Conservation (phyloP, 2,113 vertebrate genomes). For the Vanacampus margaritifer region DNA sequence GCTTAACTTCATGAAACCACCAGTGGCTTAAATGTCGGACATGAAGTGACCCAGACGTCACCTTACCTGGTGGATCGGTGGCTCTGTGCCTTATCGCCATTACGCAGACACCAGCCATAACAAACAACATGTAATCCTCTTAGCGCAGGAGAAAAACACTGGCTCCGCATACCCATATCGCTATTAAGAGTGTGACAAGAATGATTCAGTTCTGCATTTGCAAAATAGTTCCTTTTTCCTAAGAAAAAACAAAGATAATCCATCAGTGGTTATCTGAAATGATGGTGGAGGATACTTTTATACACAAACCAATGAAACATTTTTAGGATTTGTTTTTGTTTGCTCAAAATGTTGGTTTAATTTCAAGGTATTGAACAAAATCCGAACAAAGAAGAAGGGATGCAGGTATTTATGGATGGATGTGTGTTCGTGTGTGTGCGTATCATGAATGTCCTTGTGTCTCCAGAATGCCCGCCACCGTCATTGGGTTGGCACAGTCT, state of each 20-base stretch:
- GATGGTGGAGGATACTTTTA: constrained; percentile 19
- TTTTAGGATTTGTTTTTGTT: constrained; percentile 36
- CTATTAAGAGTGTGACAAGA: constrained; percentile 51
- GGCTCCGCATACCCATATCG: constrained; percentile 30
- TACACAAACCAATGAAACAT: constrained; percentile 8
- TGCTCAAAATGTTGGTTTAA: constrained; percentile 41
- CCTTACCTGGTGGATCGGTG: constrained; percentile 39
- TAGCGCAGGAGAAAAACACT: constrained; percentile 56
- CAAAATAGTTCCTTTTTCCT: constrained; percentile 3
- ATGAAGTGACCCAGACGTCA: constrained; percentile 27
- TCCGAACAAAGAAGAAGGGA: constrained; percentile 32
- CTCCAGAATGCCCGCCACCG: constrained; percentile 44
- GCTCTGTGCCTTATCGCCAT: constrained; percentile 58
- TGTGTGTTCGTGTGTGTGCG: constrained; percentile 17
- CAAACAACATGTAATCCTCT: constrained; percentile 72
- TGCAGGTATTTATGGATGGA: constrained; percentile 31
- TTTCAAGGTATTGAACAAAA: constrained; percentile 53
- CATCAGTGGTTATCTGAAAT: constrained; percentile 27
- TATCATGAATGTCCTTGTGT: constrained; percentile 63
- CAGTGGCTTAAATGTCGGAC: constrained; percentile 30
- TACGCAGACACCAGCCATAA: constrained; percentile 59
- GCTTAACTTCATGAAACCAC: constrained; percentile 28
- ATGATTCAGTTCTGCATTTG: constrained; percentile 24
- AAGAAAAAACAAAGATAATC: not conserved
- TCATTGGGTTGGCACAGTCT: constrained; percentile 56